Evolutionary conservation across 2,888 invertebrate genomes (phyloP).

Genomic region (Nyleta sp.): DNA sequence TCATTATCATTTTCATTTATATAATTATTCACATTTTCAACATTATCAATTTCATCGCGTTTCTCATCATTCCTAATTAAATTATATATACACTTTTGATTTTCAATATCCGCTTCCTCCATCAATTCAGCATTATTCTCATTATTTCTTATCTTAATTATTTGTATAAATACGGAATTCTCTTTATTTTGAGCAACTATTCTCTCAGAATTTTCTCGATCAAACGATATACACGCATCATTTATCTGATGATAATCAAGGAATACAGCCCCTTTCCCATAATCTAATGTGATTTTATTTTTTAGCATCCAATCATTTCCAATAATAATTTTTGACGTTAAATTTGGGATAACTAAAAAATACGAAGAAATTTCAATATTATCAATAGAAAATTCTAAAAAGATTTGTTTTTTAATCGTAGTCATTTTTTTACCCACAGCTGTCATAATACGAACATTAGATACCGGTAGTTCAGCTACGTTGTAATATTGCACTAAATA

Average conservation of each 20-base stretch:
- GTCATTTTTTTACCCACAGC: slow-evolving; percentile 13
- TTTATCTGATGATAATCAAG: too few relatives aligned
- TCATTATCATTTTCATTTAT: too few relatives aligned
- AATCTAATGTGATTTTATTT: not conserved
- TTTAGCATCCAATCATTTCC: slow-evolving; percentile 8
- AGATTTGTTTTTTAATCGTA: slow-evolving; percentile 13
- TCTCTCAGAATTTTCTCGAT: not conserved
- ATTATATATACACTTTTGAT: too few relatives aligned
- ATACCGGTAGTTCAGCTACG: not conserved
- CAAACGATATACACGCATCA: not conserved
- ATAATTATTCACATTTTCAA: not conserved
- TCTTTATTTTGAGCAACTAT: slow-evolving; percentile 1
- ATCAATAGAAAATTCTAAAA: not conserved
- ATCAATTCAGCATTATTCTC: not conserved
- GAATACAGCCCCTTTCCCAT: not conserved
- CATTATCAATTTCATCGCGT: too few relatives aligned
- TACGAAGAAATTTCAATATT: too few relatives aligned
- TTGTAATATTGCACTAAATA: not conserved
- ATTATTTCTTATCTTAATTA: not conserved
- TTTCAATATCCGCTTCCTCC: too few relatives aligned
- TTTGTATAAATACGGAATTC: slow-evolving; percentile 20
- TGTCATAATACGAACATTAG: not conserved
- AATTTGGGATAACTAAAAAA: slow-evolving; percentile 1
- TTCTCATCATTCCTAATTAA: too few relatives aligned
- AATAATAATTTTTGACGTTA: not conserved